Conservation (phyloP, 2,888 invertebrate genomes). For the Chrysopilus asiliformis region DNA sequence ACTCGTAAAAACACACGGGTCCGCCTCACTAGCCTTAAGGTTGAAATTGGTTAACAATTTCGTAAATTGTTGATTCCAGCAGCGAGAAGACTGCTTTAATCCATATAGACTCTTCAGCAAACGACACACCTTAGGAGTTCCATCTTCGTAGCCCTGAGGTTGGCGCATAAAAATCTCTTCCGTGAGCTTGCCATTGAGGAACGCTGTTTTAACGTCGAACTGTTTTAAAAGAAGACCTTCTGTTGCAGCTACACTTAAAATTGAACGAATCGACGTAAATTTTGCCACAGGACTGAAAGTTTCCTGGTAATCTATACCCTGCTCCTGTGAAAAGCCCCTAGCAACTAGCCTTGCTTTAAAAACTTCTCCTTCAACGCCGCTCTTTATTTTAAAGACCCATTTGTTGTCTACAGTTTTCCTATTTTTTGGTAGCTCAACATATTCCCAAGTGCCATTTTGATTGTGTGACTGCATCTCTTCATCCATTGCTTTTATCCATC, state of each 20-base stretch:
- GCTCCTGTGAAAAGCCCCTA: neutral
- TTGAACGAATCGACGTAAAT: slow-evolving; percentile 10
- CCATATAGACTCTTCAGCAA: slow-evolving; percentile 16
- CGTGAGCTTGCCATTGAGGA: slow-evolving; percentile 10
- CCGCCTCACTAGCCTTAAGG: slow-evolving; percentile 16
- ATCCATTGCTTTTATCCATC: slow-evolving; percentile 17
- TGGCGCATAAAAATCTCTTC: slow-evolving; percentile 12
- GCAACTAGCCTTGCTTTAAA: neutral
- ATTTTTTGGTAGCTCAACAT: slow-evolving; percentile 10
- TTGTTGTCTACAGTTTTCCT: neutral
- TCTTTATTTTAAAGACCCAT: neutral
- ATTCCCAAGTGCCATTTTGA: slow-evolving; percentile 13
- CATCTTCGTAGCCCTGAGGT: slow-evolving; percentile 12
- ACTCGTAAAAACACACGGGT: slow-evolving; percentile 18
- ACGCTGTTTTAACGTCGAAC: slow-evolving; percentile 10
- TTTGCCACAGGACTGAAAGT: slow-evolving; percentile 15
- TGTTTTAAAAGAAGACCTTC: slow-evolving; percentile 8
- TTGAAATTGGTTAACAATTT: slow-evolving; percentile 14
- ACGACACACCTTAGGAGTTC: slow-evolving; percentile 13
- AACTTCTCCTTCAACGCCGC: neutral
- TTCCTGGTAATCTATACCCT: slow-evolving; percentile 12
- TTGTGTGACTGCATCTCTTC: slow-evolving; percentile 13
- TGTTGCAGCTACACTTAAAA: slow-evolving; percentile 13
- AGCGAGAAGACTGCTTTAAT: slow-evolving; percentile 15
- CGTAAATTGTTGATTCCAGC: slow-evolving; percentile 16